Conservation (phyloP, 1,140 invertebrate species). For the Thaumatotibia leucotreta region DNA sequence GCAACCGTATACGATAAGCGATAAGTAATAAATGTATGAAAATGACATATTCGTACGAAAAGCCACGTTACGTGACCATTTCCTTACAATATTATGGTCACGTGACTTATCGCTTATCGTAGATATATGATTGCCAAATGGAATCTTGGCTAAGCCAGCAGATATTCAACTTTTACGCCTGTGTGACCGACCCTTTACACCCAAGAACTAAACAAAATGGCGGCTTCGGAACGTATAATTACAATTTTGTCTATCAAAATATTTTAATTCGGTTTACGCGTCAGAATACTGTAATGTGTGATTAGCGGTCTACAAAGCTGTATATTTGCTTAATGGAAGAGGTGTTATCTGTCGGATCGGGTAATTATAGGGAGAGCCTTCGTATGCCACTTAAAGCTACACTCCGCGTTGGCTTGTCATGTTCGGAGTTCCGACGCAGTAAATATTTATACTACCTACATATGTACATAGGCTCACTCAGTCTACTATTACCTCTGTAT, state of each 20-base stretch:
- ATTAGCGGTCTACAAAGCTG: slow-evolving; percentile 63
- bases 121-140: too few species aligned
- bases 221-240: slow-evolving; percentile 44
- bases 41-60: too few species aligned
- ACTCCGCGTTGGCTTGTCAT: slow-evolving; percentile 28
- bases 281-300: slow-evolving; percentile 63
- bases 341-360: slow-evolving; percentile 62
- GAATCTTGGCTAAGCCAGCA: too few species aligned
- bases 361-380: slow-evolving; percentile 65
- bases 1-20: too few species aligned
- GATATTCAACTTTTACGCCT: too few species aligned
- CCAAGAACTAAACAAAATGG: slow-evolving; percentile 35
- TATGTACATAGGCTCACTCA: too few species aligned
- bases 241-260: slow-evolving; percentile 73
- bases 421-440: background rate
- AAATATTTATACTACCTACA: slow-evolving; percentile 25
- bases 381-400: slow-evolving; percentile 67
- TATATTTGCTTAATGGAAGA: slow-evolving; percentile 75
- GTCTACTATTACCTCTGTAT: too few species aligned
- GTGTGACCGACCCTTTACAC: background rate
- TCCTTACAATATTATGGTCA: too few species aligned
- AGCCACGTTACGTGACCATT: too few species aligned
- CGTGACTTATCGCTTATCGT: too few species aligned
- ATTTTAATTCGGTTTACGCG: slow-evolving; percentile 69
- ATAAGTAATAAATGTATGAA: too few species aligned